These are phyloP conservation scores for Druceiella hillmani DNA, from an alignment of 2,888 invertebrate species.

Conservation along the genomic window DNA sequence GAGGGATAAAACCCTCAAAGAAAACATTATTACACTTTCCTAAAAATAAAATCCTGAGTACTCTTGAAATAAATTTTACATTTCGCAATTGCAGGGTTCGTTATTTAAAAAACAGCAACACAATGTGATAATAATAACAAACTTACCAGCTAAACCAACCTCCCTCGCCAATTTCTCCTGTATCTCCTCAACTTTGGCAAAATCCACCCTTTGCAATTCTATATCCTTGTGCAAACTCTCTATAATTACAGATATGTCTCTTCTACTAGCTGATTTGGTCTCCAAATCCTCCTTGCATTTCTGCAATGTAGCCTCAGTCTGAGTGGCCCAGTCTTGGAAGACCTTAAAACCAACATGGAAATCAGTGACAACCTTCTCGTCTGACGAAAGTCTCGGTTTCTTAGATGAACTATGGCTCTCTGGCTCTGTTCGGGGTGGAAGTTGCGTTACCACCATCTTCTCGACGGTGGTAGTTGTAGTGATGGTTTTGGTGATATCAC, in stretches of 20 bases:
- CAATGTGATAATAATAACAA: neutral
- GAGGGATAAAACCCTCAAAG: too few relatives aligned
- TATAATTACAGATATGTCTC: conserved; percentile 27
- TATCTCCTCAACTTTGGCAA: conserved; percentile 54
- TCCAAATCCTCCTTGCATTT: conserved; percentile 34
- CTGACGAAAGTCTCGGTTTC: conserved; percentile 34
- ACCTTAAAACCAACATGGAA: too few relatives aligned
- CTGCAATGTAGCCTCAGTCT: conserved; percentile 35
- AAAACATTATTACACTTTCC: too few relatives aligned
- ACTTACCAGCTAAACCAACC: conserved; percentile 32
- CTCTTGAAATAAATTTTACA: too few relatives aligned
- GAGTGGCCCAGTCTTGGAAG: conserved; percentile 39
- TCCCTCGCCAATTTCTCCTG: conserved; percentile 52
- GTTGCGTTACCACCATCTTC: conserved; percentile 14
- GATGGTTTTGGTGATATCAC: conserved; percentile 33
- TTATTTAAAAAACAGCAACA: too few relatives aligned
- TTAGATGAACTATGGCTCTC: conserved; percentile 27
- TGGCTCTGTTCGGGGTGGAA: conserved; percentile 17
- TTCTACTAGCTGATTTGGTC: conserved; percentile 30
- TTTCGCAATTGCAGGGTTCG: too few relatives aligned
- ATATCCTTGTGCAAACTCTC: conserved; percentile 41
- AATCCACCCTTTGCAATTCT: conserved; percentile 45
- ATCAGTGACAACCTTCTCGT: conserved; percentile 26
- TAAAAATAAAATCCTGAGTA: too few relatives aligned
- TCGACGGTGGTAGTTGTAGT: conserved; percentile 31